Evolutionary conservation across 2,888 invertebrate species (phyloP).

Genomic region (Euplexia lucipara): DNA sequence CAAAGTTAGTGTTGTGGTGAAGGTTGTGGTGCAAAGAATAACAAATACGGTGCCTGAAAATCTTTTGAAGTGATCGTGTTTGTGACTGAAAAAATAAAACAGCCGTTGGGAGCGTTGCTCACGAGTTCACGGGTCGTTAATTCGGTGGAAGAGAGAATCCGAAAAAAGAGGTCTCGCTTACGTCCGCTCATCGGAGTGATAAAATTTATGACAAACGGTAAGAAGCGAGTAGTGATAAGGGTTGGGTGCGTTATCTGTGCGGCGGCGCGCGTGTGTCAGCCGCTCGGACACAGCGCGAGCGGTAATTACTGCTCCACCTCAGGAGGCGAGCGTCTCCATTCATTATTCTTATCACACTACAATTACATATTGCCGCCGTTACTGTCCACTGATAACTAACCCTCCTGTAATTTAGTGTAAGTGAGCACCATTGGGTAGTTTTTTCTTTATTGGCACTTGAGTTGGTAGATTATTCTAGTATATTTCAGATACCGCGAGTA

Average conservation of each 20-base stretch:
- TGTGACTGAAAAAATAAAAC: constrained; percentile 82
- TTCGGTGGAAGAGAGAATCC: constrained; percentile 79
- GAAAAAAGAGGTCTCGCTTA: constrained; percentile 82
- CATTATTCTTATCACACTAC: constrained; percentile 71
- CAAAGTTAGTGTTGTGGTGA: constrained; percentile 72
- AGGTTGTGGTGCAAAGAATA: constrained; percentile 70
- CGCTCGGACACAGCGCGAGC: constrained; percentile 64
- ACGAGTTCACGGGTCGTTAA: constrained; percentile 88
- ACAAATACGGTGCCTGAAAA: constrained; percentile 68
- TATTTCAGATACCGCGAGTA: constrained; percentile 18
- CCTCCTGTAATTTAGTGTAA: constrained; percentile 61
- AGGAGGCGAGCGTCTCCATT: constrained; percentile 60
- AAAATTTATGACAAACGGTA: constrained; percentile 90
- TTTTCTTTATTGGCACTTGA: constrained; percentile 41
- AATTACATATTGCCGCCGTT: constrained; percentile 68
- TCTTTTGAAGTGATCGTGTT: constrained; percentile 82
- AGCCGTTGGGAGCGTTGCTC: constrained; percentile 80
- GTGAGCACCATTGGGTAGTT: constrained; percentile 33
- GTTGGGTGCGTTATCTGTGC: constrained; percentile 82
- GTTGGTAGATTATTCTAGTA: constrained; percentile 8
- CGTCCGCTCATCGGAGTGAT: constrained; percentile 87
- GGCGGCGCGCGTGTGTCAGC: constrained; percentile 70
- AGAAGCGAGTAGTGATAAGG: constrained; percentile 87
- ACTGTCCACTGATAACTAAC: constrained; percentile 61
- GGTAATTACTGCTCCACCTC: constrained; percentile 73